These are phyloP conservation scores for Psittacus erithacus DNA, from an alignment of 2,113 vertebrate species.

Conservation along the genomic window DNA sequence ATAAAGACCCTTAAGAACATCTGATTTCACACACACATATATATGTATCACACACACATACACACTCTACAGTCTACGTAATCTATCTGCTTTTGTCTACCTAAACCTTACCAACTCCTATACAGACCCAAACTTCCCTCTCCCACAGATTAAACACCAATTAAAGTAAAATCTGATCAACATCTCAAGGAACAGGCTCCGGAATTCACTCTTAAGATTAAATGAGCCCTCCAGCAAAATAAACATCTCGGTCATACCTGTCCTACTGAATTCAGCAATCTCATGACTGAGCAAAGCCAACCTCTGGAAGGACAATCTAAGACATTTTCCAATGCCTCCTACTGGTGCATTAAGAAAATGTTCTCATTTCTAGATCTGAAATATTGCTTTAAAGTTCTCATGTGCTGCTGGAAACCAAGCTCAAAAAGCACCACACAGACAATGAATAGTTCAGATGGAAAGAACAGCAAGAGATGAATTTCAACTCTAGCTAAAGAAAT, in stretches of 20 bases:
- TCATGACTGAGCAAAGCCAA: neutral
- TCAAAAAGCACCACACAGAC: neutral
- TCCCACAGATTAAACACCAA: neutral
- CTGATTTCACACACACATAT: neutral
- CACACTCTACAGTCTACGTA: neutral
- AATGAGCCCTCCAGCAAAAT: neutral
- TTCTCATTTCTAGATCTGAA: neutral
- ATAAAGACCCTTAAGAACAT: neutral
- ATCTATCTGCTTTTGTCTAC: neutral
- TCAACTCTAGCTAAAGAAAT: neutral
- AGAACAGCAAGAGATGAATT: neutral
- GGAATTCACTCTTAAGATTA: neutral
- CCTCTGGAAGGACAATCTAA: neutral
- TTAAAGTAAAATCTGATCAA: neutral
- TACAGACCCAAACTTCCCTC: neutral
- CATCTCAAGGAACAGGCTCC: neutral
- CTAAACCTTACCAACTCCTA: neutral
- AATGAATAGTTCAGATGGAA: neutral
- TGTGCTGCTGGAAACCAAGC: neutral
- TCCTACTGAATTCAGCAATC: neutral
- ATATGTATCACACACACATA: neutral
- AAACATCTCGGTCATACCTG: neutral
- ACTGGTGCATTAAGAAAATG: neutral
- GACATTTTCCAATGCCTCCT: neutral
- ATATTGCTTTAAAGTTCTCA: neutral